Conservation (phyloP, 2,888 invertebrate species). For the Drosophila ustulata region DNA sequence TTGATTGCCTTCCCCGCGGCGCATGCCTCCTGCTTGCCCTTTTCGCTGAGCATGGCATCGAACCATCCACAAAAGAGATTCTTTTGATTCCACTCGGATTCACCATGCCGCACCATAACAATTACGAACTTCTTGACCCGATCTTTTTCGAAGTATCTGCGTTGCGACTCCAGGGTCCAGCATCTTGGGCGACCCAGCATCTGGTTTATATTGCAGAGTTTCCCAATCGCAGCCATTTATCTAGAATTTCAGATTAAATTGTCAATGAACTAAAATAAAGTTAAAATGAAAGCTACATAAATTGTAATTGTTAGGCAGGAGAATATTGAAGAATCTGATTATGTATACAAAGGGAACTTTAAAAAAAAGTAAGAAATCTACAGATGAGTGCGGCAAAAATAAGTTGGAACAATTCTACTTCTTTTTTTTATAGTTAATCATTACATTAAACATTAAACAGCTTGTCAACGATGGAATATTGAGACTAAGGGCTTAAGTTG, state of each 20-base stretch:
- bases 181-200: background rate
- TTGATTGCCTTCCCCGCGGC: slow-evolving; percentile 92
- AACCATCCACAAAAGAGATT: slow-evolving; percentile 92
- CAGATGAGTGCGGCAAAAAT: too few species aligned
- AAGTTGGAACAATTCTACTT: too few species aligned
- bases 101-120: slow-evolving; percentile 91
- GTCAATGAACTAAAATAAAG: background rate
- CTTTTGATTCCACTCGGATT: slow-evolving; percentile 91
- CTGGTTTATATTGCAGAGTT: background rate
- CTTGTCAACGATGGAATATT: too few species aligned
- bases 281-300: background rate
- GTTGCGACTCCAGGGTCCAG: background rate
- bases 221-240: slow-evolving; percentile 28
- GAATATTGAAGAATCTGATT: too few species aligned
- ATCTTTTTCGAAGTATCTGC: background rate
- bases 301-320: too few species aligned
- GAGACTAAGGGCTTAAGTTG: too few species aligned
- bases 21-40: slow-evolving; percentile 85
- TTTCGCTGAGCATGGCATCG: slow-evolving; percentile 89
- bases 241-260: background rate
- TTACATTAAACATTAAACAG: too few species aligned
- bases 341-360: too few species aligned
- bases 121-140: slow-evolving; percentile 86
- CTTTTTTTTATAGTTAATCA: too few species aligned
- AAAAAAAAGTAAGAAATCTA: too few species aligned